phyloP scores from a whole-genome alignment of 2,888 invertebrate species.

The Cosmorhoe ocellata region DNA sequence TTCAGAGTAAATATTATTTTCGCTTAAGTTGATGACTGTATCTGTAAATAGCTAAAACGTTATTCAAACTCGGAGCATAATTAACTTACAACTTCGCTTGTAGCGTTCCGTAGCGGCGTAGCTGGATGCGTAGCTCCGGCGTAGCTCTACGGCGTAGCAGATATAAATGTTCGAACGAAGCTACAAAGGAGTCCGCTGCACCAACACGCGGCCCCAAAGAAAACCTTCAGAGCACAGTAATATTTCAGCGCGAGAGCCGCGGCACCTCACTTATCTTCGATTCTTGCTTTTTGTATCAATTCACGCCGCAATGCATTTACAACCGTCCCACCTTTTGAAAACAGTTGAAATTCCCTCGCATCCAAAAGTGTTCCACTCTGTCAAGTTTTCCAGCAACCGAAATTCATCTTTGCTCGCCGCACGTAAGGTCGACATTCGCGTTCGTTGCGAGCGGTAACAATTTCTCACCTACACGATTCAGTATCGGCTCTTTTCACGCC shows the following conservation, averaged over 20 bases:
- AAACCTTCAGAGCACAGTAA: conserved; percentile 67
- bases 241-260: conserved; percentile 64
- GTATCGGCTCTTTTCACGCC: conserved; percentile 72
- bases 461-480: conserved; percentile 68
- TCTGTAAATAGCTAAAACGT: too few relatives aligned
- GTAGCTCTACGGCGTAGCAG: conserved; percentile 22
- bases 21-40: too few relatives aligned
- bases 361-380: conserved; percentile 44
- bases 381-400: conserved; percentile 33
- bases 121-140: neutral
- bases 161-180: conserved; percentile 47
- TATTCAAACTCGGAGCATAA: too few relatives aligned
- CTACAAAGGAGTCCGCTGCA: conserved; percentile 52
- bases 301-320: conserved; percentile 18
- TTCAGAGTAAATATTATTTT: too few relatives aligned
- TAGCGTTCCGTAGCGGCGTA: conserved; percentile 1
- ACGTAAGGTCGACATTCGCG: conserved; percentile 41
- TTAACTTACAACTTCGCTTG: neutral
- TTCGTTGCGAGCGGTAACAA: conserved; percentile 44
- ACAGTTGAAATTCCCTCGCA: conserved; percentile 40
- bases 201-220: conserved; percentile 56
- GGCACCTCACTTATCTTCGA: conserved; percentile 70
- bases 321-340: conserved; percentile 29
- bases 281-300: conserved; percentile 47
- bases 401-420: conserved; percentile 39